Base-by-base conservation (phyloP, 2,113 vertebrate genomes). In the Axis porcinus region DNA sequence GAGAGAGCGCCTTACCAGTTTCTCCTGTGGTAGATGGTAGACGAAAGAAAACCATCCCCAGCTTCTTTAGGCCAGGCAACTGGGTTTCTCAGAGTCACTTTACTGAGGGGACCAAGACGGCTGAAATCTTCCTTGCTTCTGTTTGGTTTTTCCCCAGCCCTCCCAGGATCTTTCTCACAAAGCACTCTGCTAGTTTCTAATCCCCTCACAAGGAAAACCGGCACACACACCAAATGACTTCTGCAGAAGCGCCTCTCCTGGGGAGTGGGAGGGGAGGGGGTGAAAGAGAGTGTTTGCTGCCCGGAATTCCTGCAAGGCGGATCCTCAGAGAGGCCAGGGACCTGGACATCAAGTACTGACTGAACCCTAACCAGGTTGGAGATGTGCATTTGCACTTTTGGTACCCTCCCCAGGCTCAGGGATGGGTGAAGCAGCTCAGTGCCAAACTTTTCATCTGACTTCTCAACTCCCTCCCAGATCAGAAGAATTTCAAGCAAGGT, bases 121-220 rank as follows among this genome's bases (percentile, higher is more conserved):
- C 98, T 97, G 95, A 97, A 98, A 97, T 97, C 98, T 89, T 98
- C 97, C 95, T 96, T 91, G 88, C 97, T 97, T 98, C 96, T 97
- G 98, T 98, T 97, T 98, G 97, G 95, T 97, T 97, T 97, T 98
- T 98, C 97, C 98, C 98, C 98, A 97, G 96, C 98, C 98, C 96
- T 98, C 98, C 98, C 97, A 64, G 97, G 97, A 96, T 97, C 96
- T 93, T 98, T 86, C 98, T 98, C 98, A 99, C 99, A 99, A 99
- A 99, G 99, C 98, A 95, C 98, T 98, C 98, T 98, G 97, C 97
- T 94, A 19, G 76, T 97, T 98, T 98, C 98, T 99, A 99, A 99
- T 99, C 99, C 99, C 98, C 93, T 95, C 98, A 30, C 88, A 97
- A 98, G 98, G 98, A 97, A 98, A 98, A 96, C 90, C 74, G 0